phyloP scores from a whole-genome alignment of 2,888 invertebrate species.

The Scaptodrosophila latifasciaeformis region DNA sequence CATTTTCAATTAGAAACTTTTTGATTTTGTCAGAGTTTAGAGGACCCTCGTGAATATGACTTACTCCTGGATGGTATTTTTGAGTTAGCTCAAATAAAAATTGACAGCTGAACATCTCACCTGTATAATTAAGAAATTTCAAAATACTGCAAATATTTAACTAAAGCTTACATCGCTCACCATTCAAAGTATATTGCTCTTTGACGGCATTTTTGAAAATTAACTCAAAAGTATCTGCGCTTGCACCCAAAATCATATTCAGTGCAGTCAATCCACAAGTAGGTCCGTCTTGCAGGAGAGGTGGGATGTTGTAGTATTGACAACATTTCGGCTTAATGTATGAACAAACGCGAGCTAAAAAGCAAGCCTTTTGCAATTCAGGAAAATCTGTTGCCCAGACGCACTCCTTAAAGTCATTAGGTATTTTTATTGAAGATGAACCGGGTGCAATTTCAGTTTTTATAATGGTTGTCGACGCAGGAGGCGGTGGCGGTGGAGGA shows the following conservation, averaged over 20 bases:
- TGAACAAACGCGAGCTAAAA: conserved; percentile 77
- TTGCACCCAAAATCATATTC: conserved; percentile 83
- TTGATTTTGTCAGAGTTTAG: conserved; percentile 74
- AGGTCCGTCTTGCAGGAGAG: conserved; percentile 76
- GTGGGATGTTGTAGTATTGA: conserved; percentile 72
- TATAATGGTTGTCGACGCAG: background rate
- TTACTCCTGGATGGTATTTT: conserved; percentile 54
- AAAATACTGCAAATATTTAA: too few relatives aligned
- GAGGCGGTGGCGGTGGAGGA: conserved; percentile 29
- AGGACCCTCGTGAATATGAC: conserved; percentile 72
- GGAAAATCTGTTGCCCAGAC: conserved; percentile 78
- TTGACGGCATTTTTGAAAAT: conserved; percentile 79
- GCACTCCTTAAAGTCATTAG: conserved; percentile 73
- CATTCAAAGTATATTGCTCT: conserved; percentile 84
- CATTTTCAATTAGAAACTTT: conserved; percentile 73
- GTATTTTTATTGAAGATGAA: background rate
- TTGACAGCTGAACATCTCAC: conserved; percentile 88
- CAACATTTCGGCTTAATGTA: conserved; percentile 76
- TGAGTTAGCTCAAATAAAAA: conserved; percentile 78
- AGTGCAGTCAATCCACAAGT: conserved; percentile 93
- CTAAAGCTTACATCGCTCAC: conserved; percentile 74
- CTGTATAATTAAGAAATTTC: too few relatives aligned
- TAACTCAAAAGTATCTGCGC: conserved; percentile 76
- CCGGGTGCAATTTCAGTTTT: background rate
- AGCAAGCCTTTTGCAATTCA: conserved; percentile 79